Conservation (phyloP, 2,113 vertebrate genomes). For the Chionomys nivalis region DNA sequence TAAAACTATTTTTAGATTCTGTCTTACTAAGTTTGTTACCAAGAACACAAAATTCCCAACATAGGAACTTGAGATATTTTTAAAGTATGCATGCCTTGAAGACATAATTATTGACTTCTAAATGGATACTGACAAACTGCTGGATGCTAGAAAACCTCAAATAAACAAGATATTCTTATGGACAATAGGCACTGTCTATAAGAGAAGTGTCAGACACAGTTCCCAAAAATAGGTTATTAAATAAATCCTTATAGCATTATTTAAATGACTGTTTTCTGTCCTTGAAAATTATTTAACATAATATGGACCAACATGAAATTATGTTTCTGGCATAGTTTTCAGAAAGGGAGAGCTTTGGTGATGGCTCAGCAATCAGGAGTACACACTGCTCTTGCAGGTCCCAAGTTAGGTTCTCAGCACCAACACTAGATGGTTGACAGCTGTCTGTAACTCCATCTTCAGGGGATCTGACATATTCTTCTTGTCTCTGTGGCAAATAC, state of each 20-base stretch:
- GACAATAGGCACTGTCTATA: background rate
- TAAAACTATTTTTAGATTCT: constrained; percentile 58
- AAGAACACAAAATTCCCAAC: constrained; percentile 51
- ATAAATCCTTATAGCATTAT: background rate
- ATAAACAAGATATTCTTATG: background rate
- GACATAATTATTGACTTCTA: constrained; percentile 30
- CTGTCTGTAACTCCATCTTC: background rate
- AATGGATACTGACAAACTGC: background rate
- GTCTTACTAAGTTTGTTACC: constrained; percentile 27
- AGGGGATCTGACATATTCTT: background rate
- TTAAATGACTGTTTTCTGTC: background rate
- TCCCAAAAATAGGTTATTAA: background rate
- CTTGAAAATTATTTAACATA: constrained; percentile 26
- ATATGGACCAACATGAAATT: background rate
- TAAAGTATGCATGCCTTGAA: constrained; percentile 3
- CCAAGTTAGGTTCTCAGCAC: background rate
- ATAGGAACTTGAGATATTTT: constrained; percentile 48
- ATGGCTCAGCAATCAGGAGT: background rate
- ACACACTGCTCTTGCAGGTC: background rate
- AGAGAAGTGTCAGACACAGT: constrained; percentile 36
- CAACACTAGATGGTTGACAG: background rate
- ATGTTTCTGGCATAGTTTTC: constrained; percentile 16
- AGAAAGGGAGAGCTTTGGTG: background rate
- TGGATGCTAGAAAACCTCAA: background rate
- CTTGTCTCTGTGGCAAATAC: background rate